Conservation (phyloP, 2,797 vertebrate genomes). For the Eulemur albifrons region DNA sequence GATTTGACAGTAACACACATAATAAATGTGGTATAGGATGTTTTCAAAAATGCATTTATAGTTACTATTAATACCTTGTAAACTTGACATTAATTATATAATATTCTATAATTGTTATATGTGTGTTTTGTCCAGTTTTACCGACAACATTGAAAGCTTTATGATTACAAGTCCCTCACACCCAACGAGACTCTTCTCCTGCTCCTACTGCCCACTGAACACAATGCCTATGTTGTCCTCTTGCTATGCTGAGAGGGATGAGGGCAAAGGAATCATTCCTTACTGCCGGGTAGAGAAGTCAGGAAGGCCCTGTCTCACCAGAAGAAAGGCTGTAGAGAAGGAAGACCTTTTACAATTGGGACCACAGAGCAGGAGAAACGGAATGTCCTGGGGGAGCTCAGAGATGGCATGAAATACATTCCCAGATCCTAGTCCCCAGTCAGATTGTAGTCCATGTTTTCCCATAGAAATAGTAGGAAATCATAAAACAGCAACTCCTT, state of each 20-base stretch:
- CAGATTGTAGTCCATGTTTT: neutral
- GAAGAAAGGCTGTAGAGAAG: neutral
- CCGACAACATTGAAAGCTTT: neutral
- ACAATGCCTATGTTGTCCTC: neutral
- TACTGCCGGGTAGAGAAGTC: neutral
- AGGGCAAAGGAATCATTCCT: neutral
- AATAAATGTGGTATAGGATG: neutral
- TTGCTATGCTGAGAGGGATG: neutral
- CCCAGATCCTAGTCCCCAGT: neutral
- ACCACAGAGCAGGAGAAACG: neutral
- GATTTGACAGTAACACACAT: neutral
- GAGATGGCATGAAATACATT: neutral
- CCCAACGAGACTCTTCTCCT: neutral
- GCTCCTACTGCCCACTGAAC: too few species aligned
- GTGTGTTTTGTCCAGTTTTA: neutral
- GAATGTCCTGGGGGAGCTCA: neutral
- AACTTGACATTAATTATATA: neutral
- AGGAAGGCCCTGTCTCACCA: neutral
- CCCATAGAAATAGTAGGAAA: neutral
- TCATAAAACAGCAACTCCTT: neutral
- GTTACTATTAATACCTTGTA: neutral
- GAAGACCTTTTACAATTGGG: neutral
- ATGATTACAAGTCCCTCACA: neutral
- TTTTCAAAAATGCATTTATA: conserved; percentile 1
- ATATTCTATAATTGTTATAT: neutral